phyloP scores from a whole-genome alignment of 2,113 vertebrate genomes.

The Anguilla japonica region DNA sequence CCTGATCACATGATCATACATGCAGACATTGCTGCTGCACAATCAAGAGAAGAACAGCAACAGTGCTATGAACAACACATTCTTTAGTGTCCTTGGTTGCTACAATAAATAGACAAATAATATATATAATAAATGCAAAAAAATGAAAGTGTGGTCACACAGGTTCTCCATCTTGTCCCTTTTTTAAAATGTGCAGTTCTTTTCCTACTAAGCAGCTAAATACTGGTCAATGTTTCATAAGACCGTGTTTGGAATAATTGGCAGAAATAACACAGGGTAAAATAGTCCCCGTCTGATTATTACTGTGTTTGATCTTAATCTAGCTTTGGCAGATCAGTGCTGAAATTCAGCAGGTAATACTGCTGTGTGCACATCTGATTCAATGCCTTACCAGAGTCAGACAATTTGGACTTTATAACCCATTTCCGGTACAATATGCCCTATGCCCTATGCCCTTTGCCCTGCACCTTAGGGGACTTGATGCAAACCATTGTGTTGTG shows the following conservation, averaged over 20 bases:
- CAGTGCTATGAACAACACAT: background rate
- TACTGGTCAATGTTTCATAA: background rate
- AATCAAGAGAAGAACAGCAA: background rate
- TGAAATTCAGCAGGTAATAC: background rate
- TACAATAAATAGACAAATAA: conserved; percentile 28
- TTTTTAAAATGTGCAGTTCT: background rate
- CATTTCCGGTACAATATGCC: background rate
- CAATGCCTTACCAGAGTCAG: background rate
- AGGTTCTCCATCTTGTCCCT: conserved; percentile 11
- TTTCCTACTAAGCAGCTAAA: background rate
- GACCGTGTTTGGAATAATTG: background rate
- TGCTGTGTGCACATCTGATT: background rate
- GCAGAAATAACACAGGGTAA: background rate
- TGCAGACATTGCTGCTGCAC: background rate
- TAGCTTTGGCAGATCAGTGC: background rate
- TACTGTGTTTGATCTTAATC: background rate
- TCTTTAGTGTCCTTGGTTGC: conserved; percentile 4
- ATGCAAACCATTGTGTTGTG: conserved; percentile 54
- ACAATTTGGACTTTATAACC: background rate
- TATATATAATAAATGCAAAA: background rate
- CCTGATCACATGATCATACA: background rate
- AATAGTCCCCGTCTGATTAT: background rate
- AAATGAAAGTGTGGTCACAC: background rate
- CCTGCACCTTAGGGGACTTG: background rate
- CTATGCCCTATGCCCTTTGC: background rate